phyloP scores from a whole-genome alignment of 2,113 vertebrate genomes.

The Scomber scombrus region DNA sequence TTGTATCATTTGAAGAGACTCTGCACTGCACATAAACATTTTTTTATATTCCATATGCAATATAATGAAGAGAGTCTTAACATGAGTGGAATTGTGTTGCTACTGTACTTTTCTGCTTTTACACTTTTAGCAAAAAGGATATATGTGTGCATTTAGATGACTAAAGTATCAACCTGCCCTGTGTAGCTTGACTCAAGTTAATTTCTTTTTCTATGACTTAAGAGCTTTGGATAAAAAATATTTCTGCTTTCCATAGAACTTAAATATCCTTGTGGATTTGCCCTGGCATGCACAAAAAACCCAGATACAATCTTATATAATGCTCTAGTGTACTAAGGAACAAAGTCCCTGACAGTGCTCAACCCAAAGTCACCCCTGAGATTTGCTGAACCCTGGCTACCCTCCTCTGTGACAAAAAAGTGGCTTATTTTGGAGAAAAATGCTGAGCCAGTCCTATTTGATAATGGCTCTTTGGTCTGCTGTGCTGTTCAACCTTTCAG shows the following conservation, averaged over 20 bases:
- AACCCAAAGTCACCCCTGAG: constrained; percentile 65
- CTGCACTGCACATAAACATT: background rate
- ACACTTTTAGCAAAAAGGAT: background rate
- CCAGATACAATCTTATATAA: constrained; percentile 58
- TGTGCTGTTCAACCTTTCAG: constrained; percentile 65
- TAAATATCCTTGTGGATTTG: constrained; percentile 36
- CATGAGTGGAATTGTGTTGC: background rate
- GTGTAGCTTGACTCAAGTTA: constrained; percentile 26
- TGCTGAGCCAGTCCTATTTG: constrained; percentile 67
- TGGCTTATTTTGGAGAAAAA: constrained; percentile 52
- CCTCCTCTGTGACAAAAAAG: background rate
- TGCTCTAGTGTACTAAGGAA: constrained; percentile 42
- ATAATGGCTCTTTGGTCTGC: constrained; percentile 65
- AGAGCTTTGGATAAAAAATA: constrained; percentile 19
- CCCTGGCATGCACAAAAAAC: constrained; percentile 32
- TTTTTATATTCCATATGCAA: background rate
- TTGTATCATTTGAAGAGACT: constrained; percentile 45
- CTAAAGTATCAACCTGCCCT: constrained; percentile 18
- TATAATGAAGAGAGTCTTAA: background rate
- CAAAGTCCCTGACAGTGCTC: constrained; percentile 59
- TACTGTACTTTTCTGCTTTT: background rate
- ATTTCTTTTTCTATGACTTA: constrained; percentile 9
- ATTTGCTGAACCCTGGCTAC: constrained; percentile 24
- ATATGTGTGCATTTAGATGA: constrained; percentile 5
- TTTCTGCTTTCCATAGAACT: constrained; percentile 24